Evolutionary conservation across 2,797 vertebrate genomes (phyloP).

Genomic region (Smutsia temminckii): DNA sequence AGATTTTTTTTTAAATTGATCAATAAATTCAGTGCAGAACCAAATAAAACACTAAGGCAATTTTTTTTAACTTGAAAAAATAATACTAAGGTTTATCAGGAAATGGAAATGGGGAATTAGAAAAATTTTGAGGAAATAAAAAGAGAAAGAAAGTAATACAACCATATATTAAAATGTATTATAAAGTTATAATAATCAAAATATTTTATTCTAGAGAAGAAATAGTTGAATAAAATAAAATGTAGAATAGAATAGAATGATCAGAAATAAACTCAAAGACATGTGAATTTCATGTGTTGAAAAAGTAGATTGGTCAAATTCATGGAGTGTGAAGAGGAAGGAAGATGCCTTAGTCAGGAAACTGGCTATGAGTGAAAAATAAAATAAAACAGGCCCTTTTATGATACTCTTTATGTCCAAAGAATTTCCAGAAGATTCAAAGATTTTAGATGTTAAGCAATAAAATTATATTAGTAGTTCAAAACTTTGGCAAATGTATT

Average conservation of each 20-base stretch:
- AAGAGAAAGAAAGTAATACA: neutral
- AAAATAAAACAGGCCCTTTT: neutral
- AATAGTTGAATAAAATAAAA: neutral
- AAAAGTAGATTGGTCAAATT: constrained; percentile 14
- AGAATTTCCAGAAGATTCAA: neutral
- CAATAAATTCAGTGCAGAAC: neutral
- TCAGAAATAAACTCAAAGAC: constrained; percentile 11
- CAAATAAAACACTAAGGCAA: constrained; percentile 28
- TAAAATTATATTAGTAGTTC: neutral
- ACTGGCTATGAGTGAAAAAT: constrained; percentile 3
- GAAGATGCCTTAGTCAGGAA: neutral
- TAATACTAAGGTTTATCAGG: neutral
- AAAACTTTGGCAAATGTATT: constrained; percentile 12
- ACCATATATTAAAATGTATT: neutral
- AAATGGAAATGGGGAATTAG: neutral
- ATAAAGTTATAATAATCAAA: neutral
- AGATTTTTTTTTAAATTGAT: constrained; percentile 1
- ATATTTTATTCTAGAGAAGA: constrained; percentile 15
- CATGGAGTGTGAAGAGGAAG: neutral
- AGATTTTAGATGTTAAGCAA: neutral
- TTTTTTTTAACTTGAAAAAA: constrained; percentile 18
- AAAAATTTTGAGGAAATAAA: constrained; percentile 29
- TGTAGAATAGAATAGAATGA: neutral
- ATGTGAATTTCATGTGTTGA: constrained; percentile 2
- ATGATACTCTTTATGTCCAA: neutral